Percentiles rank a stretch among this genome's conserved stretches.
Conservation (phyloP, 2,113 vertebrate species). For the Physeter macrocephalus region DNA sequence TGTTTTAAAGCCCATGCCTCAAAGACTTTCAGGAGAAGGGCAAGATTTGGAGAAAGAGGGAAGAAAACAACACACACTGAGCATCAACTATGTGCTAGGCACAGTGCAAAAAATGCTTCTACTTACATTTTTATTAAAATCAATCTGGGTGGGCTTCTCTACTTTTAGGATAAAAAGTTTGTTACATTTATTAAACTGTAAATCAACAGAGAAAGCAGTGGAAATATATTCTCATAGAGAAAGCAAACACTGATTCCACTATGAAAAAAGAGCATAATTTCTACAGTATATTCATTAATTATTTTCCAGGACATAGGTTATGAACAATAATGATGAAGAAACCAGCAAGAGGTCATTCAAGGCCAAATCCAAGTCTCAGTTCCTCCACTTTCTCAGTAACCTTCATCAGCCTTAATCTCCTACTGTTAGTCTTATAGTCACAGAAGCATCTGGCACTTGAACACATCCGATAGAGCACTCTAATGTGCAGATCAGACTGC, state of each 20-base stretch:
- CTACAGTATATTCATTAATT: not conserved
- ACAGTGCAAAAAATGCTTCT: not conserved
- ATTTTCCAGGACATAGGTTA: not conserved
- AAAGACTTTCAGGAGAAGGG: not conserved
- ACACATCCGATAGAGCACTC: not conserved
- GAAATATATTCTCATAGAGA: not conserved
- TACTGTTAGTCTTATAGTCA: not conserved
- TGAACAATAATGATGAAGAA: not conserved
- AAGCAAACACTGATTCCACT: not conserved
- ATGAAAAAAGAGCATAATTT: not conserved
- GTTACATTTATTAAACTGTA: not conserved
- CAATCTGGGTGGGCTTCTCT: not conserved
- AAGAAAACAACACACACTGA: not conserved
- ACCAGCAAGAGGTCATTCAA: not conserved
- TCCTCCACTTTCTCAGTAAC: not conserved
- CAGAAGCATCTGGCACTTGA: not conserved
- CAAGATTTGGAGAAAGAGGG: not conserved
- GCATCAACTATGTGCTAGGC: not conserved
- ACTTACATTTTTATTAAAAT: not conserved
- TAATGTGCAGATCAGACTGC: not conserved
- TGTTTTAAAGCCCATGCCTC: not conserved
- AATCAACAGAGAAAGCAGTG: not conserved
- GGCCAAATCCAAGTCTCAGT: not conserved
- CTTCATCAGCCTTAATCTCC: not conserved
- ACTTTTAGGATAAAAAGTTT: not conserved